Conservation (phyloP, 2,113 vertebrate genomes). For the Ginglymostoma cirratum region DNA sequence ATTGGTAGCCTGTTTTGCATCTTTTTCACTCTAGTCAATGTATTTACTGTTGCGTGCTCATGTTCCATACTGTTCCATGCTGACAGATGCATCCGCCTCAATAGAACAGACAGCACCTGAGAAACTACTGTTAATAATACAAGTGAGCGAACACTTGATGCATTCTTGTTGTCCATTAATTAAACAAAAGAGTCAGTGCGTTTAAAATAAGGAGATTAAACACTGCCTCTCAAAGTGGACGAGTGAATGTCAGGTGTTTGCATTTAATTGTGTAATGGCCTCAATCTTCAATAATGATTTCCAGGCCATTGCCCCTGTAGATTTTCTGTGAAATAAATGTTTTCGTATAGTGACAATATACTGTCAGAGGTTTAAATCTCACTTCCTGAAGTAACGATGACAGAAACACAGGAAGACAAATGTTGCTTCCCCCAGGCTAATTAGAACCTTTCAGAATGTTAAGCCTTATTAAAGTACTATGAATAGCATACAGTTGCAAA, state of each 20-base stretch:
- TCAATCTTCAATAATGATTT: background rate
- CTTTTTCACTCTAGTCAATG: background rate
- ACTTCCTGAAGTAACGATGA: background rate
- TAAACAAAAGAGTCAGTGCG: too few species aligned
- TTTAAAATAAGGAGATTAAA: background rate
- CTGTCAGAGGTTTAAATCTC: background rate
- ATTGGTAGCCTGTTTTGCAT: background rate
- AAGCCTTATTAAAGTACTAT: constrained; percentile 3
- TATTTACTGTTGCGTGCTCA: background rate
- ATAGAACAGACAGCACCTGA: background rate
- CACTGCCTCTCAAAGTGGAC: background rate
- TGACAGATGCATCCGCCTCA: background rate
- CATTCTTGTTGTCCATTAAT: background rate
- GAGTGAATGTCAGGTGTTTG: background rate
- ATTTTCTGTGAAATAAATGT: background rate
- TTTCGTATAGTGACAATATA: background rate
- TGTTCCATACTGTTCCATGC: background rate
- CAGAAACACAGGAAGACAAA: constrained; percentile 19
- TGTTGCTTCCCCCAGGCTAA: background rate
- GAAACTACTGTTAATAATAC: background rate
- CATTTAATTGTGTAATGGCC: background rate
- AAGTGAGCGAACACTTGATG: background rate
- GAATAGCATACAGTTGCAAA: background rate
- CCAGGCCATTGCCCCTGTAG: background rate
- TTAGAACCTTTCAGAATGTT: constrained; percentile 18